Conservation (phyloP, 2,113 vertebrate genomes). For the Vulpes ferrilata region DNA sequence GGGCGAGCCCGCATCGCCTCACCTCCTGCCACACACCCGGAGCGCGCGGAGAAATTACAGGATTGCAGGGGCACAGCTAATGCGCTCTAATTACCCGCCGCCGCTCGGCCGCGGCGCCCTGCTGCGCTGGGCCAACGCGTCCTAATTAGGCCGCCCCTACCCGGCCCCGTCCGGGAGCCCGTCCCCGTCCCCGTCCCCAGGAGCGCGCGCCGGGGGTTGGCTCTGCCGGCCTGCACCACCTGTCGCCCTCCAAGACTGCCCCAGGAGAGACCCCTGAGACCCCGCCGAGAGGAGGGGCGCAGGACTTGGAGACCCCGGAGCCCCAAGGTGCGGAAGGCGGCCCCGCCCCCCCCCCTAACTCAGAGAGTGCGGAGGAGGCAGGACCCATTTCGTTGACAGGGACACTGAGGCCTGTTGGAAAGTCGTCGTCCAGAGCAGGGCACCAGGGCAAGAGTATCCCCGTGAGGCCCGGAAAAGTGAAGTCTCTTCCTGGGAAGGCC, state of each 20-base stretch:
- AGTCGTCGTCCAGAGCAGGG: not conserved
- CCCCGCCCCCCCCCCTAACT: no score
- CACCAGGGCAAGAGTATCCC: not conserved
- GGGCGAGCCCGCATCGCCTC: conserved; percentile 12
- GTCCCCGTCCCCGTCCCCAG: not conserved
- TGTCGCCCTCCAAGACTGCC: not conserved
- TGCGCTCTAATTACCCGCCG: conserved; percentile 66
- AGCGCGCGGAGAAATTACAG: conserved; percentile 62
- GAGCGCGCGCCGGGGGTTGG: not conserved
- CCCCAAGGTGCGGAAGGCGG: not conserved
- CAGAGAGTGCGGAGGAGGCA: not conserved
- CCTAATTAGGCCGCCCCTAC: conserved; percentile 12
- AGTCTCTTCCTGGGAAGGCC: not conserved
- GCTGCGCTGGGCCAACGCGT: not conserved
- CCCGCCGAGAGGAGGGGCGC: not conserved
- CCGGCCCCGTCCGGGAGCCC: not conserved
- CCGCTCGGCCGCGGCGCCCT: not conserved
- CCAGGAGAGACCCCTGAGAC: not conserved
- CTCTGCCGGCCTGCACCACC: not conserved
- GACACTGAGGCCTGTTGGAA: not conserved
- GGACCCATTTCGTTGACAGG: not conserved
- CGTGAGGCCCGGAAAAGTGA: not conserved
- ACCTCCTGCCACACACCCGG: conserved; percentile 49
- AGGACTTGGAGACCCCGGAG: not conserved
- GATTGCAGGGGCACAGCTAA: conserved; percentile 48